Percentiles rank a stretch among this genome's conserved stretches.
These are phyloP conservation scores for Phataginus tetradactyla DNA, from an alignment of 2,797 vertebrate species.

Conservation along the genomic window DNA sequence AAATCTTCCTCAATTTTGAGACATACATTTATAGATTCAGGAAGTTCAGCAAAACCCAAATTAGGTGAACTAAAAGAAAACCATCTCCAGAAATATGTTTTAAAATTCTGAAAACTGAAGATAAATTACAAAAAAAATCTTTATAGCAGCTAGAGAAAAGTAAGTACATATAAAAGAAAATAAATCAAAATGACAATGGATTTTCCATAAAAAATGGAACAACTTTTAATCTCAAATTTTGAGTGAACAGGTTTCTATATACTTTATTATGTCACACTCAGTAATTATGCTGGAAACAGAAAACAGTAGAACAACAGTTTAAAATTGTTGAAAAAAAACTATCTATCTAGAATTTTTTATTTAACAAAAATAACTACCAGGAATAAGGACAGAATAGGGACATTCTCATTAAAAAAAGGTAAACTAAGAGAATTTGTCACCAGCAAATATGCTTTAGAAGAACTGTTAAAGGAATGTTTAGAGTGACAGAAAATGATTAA, in stretches of 20 bases:
- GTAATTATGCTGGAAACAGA: neutral
- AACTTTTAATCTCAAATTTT: neutral
- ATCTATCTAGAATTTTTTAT: neutral
- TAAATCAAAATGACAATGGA: neutral
- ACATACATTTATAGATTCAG: neutral
- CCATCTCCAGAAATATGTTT: neutral
- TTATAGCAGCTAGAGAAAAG: neutral
- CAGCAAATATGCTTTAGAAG: neutral
- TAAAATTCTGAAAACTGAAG: neutral
- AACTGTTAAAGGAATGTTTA: neutral
- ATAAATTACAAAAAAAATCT: neutral
- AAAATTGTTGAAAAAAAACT: neutral
- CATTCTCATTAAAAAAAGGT: neutral
- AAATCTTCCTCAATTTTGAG: neutral
- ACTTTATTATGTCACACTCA: neutral
- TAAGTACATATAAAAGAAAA: neutral
- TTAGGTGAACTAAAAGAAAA: neutral
- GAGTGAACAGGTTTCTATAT: rapidly evolving
- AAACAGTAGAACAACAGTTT: neutral
- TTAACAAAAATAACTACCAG: neutral
- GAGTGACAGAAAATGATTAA: neutral
- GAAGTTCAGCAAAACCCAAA: neutral
- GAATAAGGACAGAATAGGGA: neutral
- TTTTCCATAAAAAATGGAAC: neutral
- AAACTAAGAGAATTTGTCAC: neutral